phyloP scores from a whole-genome alignment of 2,888 invertebrate genomes.

The Diadegma fenestrale region DNA sequence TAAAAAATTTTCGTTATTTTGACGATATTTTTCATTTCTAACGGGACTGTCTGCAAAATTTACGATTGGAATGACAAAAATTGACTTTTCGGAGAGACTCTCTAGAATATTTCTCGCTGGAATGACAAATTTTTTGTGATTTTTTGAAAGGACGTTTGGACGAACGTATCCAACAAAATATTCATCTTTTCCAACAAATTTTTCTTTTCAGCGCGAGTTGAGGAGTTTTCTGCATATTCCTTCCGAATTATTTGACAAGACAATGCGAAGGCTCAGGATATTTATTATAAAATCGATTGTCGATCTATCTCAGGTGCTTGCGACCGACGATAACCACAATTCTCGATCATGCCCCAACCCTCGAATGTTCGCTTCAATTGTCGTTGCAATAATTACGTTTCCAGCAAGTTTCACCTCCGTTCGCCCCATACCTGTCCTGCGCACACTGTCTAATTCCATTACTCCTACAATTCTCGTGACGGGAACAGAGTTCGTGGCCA shows the following conservation, averaged over 20 bases:
- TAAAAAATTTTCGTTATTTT: too few species aligned
- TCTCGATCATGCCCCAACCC: neutral
- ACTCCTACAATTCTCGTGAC: slow-evolving; percentile 43
- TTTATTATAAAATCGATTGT: neutral
- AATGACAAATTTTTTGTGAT: too few species aligned
- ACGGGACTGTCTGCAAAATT: too few species aligned
- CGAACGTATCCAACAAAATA: too few species aligned
- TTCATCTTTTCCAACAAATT: too few species aligned
- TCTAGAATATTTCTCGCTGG: too few species aligned
- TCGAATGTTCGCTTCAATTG: slow-evolving; percentile 17
- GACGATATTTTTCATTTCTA: too few species aligned
- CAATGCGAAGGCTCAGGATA: neutral
- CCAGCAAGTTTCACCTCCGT: slow-evolving; percentile 34
- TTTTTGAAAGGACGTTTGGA: too few species aligned
- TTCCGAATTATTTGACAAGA: neutral
- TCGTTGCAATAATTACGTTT: slow-evolving; percentile 44
- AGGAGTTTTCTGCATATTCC: too few species aligned
- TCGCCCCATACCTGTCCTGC: neutral
- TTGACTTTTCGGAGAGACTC: too few species aligned
- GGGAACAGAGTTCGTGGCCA: slow-evolving; percentile 2
- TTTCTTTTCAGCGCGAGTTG: too few species aligned
- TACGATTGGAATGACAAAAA: too few species aligned
- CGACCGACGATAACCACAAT: neutral
- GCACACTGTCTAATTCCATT: slow-evolving; percentile 47
- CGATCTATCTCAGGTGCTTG: neutral